Evolutionary conservation across 2,113 vertebrate genomes (phyloP).

Genomic region (Grammomys surdaster): DNA sequence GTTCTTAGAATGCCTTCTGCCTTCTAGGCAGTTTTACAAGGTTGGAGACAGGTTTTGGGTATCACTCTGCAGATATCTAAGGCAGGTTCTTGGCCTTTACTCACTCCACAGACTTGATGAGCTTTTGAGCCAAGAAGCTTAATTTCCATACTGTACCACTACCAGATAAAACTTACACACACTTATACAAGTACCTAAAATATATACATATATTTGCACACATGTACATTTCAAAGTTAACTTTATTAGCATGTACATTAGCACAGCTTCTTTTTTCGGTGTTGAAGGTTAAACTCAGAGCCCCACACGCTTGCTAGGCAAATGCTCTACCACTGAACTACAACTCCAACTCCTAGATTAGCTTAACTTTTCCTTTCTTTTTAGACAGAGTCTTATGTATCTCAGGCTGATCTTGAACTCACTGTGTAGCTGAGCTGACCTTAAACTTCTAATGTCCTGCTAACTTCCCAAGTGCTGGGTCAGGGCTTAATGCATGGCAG

Average conservation of each 20-base stretch:
- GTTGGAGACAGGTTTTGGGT: constrained; percentile 61
- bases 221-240: constrained; percentile 38
- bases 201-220: no score
- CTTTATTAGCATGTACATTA: constrained; percentile 59
- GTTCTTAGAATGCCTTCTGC: constrained; percentile 63
- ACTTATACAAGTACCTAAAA: background rate
- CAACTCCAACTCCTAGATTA: background rate
- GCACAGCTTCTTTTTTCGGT: background rate
- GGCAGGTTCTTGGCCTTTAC: constrained; percentile 59
- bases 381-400: background rate
- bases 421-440: background rate
- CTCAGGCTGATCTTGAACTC: background rate
- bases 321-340: background rate
- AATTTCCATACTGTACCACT: constrained; percentile 71
- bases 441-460: background rate
- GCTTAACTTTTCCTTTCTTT: background rate
- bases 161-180: constrained; percentile 3
- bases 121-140: constrained; percentile 70
- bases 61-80: constrained; percentile 50
- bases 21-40: constrained; percentile 76
- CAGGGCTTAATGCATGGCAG: background rate
- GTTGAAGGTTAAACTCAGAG: background rate
- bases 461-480: background rate
- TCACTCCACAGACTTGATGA: constrained; percentile 65
- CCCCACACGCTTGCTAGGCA: background rate